These are phyloP conservation scores for Semnornis frantzii DNA, from an alignment of 2,113 vertebrate species.

Conservation along the genomic window DNA sequence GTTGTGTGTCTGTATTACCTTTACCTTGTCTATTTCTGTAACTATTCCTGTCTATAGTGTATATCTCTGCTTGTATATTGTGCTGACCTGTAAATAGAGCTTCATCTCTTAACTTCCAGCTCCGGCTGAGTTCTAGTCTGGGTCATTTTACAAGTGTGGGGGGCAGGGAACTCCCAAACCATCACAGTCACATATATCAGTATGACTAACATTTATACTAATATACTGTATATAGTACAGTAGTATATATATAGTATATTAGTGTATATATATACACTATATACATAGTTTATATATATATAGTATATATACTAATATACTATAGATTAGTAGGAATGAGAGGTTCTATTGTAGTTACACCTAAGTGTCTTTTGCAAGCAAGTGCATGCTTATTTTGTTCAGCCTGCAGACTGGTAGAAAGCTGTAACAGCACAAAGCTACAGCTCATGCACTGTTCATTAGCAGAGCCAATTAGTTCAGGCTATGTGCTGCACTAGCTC, in stretches of 20 bases:
- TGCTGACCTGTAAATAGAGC: no score
- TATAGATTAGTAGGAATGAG: background rate
- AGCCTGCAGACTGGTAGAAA: background rate
- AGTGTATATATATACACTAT: no score
- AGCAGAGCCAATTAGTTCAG: background rate
- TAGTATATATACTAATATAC: background rate
- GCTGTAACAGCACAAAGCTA: background rate
- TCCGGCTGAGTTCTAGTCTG: no score
- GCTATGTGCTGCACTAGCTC: background rate
- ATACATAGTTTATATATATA: background rate
- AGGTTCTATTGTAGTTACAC: background rate
- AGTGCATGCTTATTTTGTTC: background rate
- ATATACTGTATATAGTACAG: background rate
- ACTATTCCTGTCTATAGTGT: no score
- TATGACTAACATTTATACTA: background rate
- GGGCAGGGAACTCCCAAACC: no score
- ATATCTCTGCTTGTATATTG: no score
- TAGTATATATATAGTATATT: no score
- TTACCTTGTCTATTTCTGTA: no score
- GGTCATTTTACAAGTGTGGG: no score
- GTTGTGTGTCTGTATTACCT: no score
- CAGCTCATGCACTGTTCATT: background rate
- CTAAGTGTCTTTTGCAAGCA: background rate
- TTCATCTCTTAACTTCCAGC: no score
- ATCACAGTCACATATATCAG: background rate